These are phyloP conservation scores for Blastobasis lacticolella DNA, from an alignment of 2,888 invertebrate genomes.

Conservation along the genomic window DNA sequence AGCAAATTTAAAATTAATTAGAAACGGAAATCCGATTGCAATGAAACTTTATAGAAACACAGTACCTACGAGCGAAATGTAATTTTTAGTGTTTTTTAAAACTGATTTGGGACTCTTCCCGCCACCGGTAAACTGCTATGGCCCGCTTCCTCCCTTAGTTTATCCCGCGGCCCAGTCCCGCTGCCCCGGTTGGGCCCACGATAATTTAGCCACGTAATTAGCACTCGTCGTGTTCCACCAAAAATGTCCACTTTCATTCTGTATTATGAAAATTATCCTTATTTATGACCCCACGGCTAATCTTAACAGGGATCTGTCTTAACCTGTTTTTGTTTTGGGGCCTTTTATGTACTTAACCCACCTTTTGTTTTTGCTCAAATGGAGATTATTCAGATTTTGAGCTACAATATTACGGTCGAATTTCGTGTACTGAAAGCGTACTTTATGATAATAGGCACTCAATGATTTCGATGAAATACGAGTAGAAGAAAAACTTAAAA, in stretches of 20 bases:
- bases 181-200: conserved; percentile 30
- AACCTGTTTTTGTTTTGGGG: conserved; percentile 2
- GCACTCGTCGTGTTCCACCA: conserved; percentile 58
- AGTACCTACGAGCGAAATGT: no score
- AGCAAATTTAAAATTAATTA: no score
- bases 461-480: neutral
- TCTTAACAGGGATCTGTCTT: conserved; percentile 34
- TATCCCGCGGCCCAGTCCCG: conserved; percentile 11
- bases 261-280: conserved; percentile 51
- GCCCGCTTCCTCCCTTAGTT: conserved; percentile 16
- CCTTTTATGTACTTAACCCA: neutral
- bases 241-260: conserved; percentile 54
- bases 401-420: no score
- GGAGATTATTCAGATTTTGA: neutral
- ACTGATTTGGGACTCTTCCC: no score
- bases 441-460: no score
- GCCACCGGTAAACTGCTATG: no score
- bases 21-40: no score
- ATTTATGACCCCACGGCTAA: conserved; percentile 44
- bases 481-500: neutral
- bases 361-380: neutral
- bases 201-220: conserved; percentile 67
- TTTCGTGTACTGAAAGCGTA: no score
- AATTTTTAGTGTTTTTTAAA: no score
- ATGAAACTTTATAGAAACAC: no score